Base-by-base conservation (phyloP, 1,140 invertebrate species). In the Berghia stephanieae region DNA sequence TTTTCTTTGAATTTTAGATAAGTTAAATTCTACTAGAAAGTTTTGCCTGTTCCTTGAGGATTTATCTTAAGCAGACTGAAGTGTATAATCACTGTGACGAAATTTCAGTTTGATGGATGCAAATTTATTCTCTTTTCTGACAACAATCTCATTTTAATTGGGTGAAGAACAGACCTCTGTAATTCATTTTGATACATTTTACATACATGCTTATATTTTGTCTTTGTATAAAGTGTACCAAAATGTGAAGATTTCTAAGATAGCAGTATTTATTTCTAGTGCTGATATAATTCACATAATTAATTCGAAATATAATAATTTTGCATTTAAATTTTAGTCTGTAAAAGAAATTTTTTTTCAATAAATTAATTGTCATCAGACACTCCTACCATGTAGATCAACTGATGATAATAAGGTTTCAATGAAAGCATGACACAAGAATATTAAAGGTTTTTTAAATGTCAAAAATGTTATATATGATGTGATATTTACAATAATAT, bases 21-120 rank as follows among this genome's bases (percentile, higher is more conserved):
- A n/a, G n/a, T n/a, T n/a, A n/a, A n/a, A n/a, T n/a, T n/a, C n/a
- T n/a, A n/a, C n/a, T n/a, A n/a, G n/a, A n/a, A n/a, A n/a, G n/a
- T n/a, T n/a, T n/a, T n/a, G n/a, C n/a, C n/a, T n/a, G n/a, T n/a
- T n/a, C n/a, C n/a, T n/a, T n/a, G n/a, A n/a, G n/a, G n/a, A n/a
- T n/a, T n/a, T n/a, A n/a, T n/a, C n/a, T n/a, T n/a, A n/a, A n/a
- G n/a, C n/a, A n/a, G n/a, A n/a, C n/a, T n/a, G 73, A 75, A 42
- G 24, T 27, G 42, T 16, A 16, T 34, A 13, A 36, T 34, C 36
- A 44, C 6, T 16, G 10, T 44, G 78, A 80, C 79, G 79, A 80
- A 80, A 77, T 80, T 79, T 80, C 43, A 21, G n/a, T 76, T 77
- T 38, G 67, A 80, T 77, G 79, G 79, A 80, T 80, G 67, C 44